Base-by-base conservation (phyloP, 92 coral and sea anemone species). In the Umimayanthus chanpuru region DNA sequence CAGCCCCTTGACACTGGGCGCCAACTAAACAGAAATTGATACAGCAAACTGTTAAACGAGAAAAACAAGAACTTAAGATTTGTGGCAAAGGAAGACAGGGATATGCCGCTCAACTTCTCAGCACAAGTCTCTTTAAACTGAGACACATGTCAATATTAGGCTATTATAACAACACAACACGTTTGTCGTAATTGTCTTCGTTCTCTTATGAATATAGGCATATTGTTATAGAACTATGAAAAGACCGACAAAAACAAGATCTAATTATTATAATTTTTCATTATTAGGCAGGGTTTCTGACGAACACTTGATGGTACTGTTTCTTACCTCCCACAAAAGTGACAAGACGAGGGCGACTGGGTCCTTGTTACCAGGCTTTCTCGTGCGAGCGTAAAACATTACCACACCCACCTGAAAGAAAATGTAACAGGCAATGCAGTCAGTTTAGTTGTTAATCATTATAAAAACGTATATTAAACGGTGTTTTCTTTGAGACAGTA, bases 321-420 rank as follows among this genome's bases (percentile, higher is more conserved):
- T 38, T 43, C 92, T 38, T 92, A 97, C 99, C 97, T 97, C 95
- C 99, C 99, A 97, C 80, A 96, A 80, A 49, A 97, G 88, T 18
- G 98, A 94, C 84, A 97, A 79, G 8, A 95, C 89, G 50, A 97
- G 94, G 20, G 98, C 96, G 71, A 97, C 95, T 20, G 99, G 95
- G 85, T 97, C 99, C 87, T 95, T 95, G 85, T 93, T 84, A 44
- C 99, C 98, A 78, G 96, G 97, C 85, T 96, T 93, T 88, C 94
- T 94, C 18, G 98, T 94, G 29, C 99, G 95, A 38, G 99, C 95
- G 71, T 95, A 97, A 84, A 80, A 97, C 98, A 97, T 94, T 3
- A 94, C 97, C 56, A 97, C 98, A n/a, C 99, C 99, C 49, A 97
- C 96, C 99, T 97, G 44, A 1, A 28, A 30, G 75, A 85, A 32